Base-by-base conservation (phyloP, 2,797 vertebrate species). In the Fistularia commersonii region DNA sequence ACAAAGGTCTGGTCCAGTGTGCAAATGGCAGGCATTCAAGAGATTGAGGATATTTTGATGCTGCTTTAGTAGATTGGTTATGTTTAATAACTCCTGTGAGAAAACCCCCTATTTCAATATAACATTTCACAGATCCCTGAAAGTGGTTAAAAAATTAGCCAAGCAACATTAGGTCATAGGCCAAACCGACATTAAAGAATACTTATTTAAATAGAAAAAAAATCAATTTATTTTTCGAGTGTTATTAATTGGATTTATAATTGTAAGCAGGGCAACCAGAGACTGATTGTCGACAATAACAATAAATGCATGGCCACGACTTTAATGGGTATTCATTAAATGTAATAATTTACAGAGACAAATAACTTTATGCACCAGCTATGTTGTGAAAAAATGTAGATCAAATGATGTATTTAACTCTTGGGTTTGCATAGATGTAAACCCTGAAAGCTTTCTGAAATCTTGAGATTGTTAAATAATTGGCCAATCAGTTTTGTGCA, bases 181-280 rank as follows among this genome's bases (percentile, higher is more conserved):
- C 41, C 61, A 67, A 57, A 46, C 34, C 43, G 35, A 41, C 42
- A 31, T 60, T 51, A 39, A 56, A 55, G 47, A 23, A 23, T 23
- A 23, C 4, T 23, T 23, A 46, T 63, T 67, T 65, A 12, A 72
- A 67, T 39, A 35, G 49, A 54, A 57, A 66, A 63, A 54, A 63
- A 54, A 36, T 1, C 55, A 5, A 71, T 69, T 70, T 62, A 56
- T 62, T 64, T 65, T 54, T 59, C 48, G 59, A 61, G 42, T 61
- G 41, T 50, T 62, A 68, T 72, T 68, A 74, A 68, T 69, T 72
- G 44, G 42, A 55, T 66, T 62, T 53, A 66, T 66, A 56, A 62
- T 65, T 51, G 40, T 34, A 47, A 57, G 50, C 47, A 45, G 41
- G 15, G 2, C 35, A 41, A 35, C 37, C 8, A 53, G 23, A 53